A percentile compares a stretch with the other conserved stretches of the same genome.
phyloP scores from a whole-genome alignment of 2,888 invertebrate genomes.

The Coenonympha arcania region DNA sequence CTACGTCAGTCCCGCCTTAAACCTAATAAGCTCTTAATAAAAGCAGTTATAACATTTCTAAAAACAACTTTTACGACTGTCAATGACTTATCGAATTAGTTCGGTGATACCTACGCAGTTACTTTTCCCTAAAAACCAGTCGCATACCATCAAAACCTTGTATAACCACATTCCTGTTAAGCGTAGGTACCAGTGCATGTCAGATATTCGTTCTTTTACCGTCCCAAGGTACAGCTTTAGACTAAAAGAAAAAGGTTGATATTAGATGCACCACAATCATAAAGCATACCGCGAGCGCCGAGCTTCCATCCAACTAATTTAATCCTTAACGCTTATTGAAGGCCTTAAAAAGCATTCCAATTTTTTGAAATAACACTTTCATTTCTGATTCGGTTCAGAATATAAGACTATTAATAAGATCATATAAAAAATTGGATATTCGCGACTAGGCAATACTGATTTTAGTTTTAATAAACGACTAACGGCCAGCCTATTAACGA shows the following conservation, averaged over 20 bases:
- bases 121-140: slow-evolving; percentile 23
- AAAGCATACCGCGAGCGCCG: not conserved
- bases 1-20: not conserved
- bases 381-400: too few relatives aligned
- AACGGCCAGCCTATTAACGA: too few relatives aligned
- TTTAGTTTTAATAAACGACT: too few relatives aligned
- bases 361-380: too few relatives aligned
- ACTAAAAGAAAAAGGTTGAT: not conserved
- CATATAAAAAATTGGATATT: too few relatives aligned
- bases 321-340: too few relatives aligned
- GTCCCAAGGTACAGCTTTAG: not conserved
- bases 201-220: slow-evolving; percentile 19
- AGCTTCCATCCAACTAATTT: too few relatives aligned
- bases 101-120: slow-evolving; percentile 13
- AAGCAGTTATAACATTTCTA: not conserved
- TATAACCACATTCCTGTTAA: slow-evolving; percentile 25
- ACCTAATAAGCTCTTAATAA: not conserved
- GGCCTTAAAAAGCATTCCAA: too few relatives aligned
- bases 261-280: not conserved
- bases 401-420: too few relatives aligned
- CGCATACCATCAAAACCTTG: slow-evolving; percentile 23
- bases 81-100: slow-evolving; percentile 23
- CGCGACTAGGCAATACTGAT: too few relatives aligned
- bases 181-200: slow-evolving; percentile 22
- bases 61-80: slow-evolving; percentile 3